Evolutionary conservation across 2,113 vertebrate genomes (phyloP).

Genomic region (Myotis davidii): DNA sequence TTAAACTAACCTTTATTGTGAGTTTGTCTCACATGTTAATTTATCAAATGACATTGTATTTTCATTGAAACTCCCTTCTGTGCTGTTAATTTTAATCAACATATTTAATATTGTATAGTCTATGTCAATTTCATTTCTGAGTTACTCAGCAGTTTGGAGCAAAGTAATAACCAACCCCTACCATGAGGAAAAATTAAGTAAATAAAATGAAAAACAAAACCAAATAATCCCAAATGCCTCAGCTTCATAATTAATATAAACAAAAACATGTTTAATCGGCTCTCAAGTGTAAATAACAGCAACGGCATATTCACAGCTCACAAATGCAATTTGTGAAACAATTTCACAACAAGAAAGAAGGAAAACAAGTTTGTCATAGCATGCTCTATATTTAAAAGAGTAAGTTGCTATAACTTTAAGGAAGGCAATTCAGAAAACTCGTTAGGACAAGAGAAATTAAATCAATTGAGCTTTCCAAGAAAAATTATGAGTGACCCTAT

Average conservation of each 20-base stretch:
- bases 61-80: constrained; percentile 38
- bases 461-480: constrained; percentile 11
- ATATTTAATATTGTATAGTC: constrained; percentile 53
- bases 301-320: constrained; percentile 54
- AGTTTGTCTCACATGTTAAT: neutral
- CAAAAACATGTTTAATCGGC: constrained; percentile 67
- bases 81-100: constrained; percentile 57
- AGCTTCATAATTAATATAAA: constrained; percentile 54
- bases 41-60: constrained; percentile 52
- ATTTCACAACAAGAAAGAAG: constrained; percentile 67
- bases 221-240: constrained; percentile 43
- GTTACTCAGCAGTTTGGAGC: constrained; percentile 11
- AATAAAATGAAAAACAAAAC: constrained; percentile 38
- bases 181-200: constrained; percentile 33
- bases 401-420: constrained; percentile 27
- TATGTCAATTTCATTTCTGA: constrained; percentile 64
- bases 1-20: constrained; percentile 10
- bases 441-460: neutral
- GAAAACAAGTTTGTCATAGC: constrained; percentile 54
- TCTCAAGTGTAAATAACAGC: constrained; percentile 69
- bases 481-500: neutral
- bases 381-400: constrained; percentile 58
- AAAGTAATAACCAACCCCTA: constrained; percentile 54
- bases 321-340: constrained; percentile 61
- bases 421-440: constrained; percentile 48